These are phyloP conservation scores for Octonoba sinensis DNA, from an alignment of 2,888 invertebrate genomes.

Conservation along the genomic window DNA sequence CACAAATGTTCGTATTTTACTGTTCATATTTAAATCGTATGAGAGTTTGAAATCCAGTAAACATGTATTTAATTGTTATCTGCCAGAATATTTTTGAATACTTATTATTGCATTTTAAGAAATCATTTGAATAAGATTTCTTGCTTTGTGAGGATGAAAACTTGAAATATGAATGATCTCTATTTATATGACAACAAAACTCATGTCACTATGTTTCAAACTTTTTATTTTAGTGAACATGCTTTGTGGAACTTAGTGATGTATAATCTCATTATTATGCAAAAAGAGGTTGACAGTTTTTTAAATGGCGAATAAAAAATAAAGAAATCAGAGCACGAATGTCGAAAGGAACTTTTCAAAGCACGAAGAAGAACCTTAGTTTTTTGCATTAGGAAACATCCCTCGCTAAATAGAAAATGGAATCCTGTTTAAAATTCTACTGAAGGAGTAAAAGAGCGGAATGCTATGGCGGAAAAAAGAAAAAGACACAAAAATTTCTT, in stretches of 20 bases:
- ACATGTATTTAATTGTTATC: too few species aligned
- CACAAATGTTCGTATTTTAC: too few species aligned
- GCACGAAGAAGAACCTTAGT: conserved; percentile 16
- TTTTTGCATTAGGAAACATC: conserved; percentile 44
- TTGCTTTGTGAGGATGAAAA: too few species aligned
- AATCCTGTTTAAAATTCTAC: conserved; percentile 58
- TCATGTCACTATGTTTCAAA: too few species aligned
- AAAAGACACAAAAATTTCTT: conserved; percentile 10
- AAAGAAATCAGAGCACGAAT: conserved; percentile 15
- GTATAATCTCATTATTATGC: conserved; percentile 49
- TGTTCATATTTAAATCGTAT: too few species aligned
- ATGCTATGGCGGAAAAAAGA: not conserved
- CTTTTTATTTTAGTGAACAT: too few species aligned
- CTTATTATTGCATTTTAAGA: too few species aligned
- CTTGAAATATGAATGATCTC: too few species aligned
- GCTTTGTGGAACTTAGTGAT: not conserved
- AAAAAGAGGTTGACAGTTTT: conserved; percentile 38
- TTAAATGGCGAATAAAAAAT: conserved; percentile 7
- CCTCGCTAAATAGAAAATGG: conserved; percentile 54
- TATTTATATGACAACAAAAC: too few species aligned
- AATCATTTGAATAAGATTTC: too few species aligned
- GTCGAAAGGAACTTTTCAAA: conserved; percentile 14
- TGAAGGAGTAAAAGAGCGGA: conserved; percentile 46
- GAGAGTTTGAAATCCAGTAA: too few species aligned
- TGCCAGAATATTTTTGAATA: too few species aligned